Evolutionary conservation across 2,113 vertebrate species (phyloP).

Genomic region (Macroglossus sobrinus): DNA sequence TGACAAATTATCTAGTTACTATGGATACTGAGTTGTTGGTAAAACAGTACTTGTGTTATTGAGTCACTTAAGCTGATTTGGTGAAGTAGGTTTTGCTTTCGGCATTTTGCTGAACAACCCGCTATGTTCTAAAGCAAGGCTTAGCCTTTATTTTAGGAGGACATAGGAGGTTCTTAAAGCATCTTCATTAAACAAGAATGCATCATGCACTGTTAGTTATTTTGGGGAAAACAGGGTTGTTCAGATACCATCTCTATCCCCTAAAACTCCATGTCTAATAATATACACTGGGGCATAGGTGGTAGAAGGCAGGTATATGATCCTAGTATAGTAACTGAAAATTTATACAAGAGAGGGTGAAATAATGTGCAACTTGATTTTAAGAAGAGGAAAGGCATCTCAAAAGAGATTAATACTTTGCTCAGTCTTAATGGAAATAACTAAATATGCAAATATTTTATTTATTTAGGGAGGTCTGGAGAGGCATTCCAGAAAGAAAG

Average conservation of each 20-base stretch:
- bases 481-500: background rate
- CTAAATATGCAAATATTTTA: background rate
- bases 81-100: background rate
- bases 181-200: background rate
- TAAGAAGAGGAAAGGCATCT: background rate
- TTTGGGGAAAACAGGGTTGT: background rate
- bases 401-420: background rate
- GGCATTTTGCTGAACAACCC: background rate
- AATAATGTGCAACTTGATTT: background rate
- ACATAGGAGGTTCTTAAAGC: background rate
- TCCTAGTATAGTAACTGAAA: background rate
- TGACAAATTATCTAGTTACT: background rate
- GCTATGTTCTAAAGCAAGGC: background rate
- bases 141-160: background rate
- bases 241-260: background rate
- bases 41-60: background rate
- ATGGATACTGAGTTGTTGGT: background rate
- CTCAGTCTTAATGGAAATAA: background rate
- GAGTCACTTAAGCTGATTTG: background rate
- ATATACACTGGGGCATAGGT: background rate
- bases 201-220: background rate
- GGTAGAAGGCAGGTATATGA: background rate
- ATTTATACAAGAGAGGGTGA: background rate
- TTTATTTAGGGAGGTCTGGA: background rate
- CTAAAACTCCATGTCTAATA: background rate